phyloP scores from a whole-genome alignment of 2,888 invertebrate species.

The Dendrolimus houi region DNA sequence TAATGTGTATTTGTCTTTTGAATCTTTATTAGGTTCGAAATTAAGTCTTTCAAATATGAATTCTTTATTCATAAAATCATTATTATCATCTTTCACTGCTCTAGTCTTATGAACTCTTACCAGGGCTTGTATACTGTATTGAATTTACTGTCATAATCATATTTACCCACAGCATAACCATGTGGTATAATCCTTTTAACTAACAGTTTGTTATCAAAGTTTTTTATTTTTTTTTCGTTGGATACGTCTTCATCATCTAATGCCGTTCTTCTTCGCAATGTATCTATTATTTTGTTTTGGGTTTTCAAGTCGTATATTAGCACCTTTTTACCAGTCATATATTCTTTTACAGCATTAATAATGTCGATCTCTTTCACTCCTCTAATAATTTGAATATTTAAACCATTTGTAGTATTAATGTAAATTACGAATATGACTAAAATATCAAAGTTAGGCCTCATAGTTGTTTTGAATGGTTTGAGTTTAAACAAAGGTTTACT shows the following conservation, averaged over 20 bases:
- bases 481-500: background rate
- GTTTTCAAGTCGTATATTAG: background rate
- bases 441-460: background rate
- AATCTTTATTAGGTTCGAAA: conserved; percentile 4
- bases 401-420: background rate
- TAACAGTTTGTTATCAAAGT: conserved; percentile 6
- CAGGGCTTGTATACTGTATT: conserved; percentile 24
- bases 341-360: background rate
- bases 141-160: conserved; percentile 19
- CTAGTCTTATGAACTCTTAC: conserved; percentile 18
- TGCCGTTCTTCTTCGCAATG: no score
- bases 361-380: background rate
- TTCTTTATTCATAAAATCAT: background rate
- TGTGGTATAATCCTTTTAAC: conserved; percentile 24
- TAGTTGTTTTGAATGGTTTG: background rate
- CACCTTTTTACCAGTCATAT: background rate
- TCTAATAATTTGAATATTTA: background rate
- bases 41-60: conserved; percentile 2
- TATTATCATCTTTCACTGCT: conserved; percentile 5
- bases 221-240: no score
- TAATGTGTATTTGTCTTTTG: background rate
- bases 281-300: no score
- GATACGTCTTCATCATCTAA: no score
- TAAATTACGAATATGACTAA: background rate
- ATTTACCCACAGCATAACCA: conserved; percentile 6